phyloP scores from a whole-genome alignment of 2,888 invertebrate genomes.

The Arctia plantaginis region DNA sequence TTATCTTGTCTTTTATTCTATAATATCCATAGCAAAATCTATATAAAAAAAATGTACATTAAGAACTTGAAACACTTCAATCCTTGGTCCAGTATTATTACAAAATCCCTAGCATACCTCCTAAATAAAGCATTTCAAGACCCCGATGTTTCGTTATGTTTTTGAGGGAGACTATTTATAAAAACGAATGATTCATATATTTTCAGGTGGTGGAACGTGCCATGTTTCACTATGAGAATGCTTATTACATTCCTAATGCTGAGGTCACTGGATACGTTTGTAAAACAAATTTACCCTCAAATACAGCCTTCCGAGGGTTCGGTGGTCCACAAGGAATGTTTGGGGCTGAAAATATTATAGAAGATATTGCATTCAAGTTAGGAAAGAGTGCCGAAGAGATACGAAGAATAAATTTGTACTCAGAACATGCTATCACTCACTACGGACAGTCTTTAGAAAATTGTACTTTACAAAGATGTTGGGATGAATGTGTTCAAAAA shows the following conservation, averaged over 20 bases:
- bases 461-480: constrained; percentile 92
- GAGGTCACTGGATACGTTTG: constrained; percentile 91
- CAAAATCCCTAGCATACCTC: neutral
- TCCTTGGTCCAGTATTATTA: no score
- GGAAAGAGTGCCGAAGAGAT: constrained; percentile 89
- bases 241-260: constrained; percentile 92
- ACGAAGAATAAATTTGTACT: constrained; percentile 91
- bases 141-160: constrained; percentile 80
- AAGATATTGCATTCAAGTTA: constrained; percentile 91
- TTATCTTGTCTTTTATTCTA: neutral
- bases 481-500: constrained; percentile 91
- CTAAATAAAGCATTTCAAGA: no score
- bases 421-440: constrained; percentile 92
- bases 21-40: neutral
- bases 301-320: constrained; percentile 97
- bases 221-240: constrained; percentile 93
- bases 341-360: constrained; percentile 91
- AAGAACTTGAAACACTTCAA: neutral
- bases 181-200: neutral
- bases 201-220: constrained; percentile 92
- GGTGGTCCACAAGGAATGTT: constrained; percentile 97
- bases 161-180: constrained; percentile 65
- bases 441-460: constrained; percentile 91
- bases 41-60: neutral
- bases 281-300: constrained; percentile 95